Conservation (phyloP, 1,140 invertebrate genomes). For the Atta texana region DNA sequence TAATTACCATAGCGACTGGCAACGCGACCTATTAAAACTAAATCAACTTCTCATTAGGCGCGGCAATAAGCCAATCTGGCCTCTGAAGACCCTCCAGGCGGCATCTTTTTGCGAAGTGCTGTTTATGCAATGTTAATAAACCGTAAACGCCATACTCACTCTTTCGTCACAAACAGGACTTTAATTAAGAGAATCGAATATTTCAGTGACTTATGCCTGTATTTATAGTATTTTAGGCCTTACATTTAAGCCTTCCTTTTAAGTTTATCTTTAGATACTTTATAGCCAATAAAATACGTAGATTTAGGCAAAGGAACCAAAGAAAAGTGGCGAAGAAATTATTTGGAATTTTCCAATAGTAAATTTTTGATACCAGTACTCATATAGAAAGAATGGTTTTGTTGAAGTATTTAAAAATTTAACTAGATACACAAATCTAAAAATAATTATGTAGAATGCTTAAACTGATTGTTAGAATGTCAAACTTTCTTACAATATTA, state of each 20-base stretch:
- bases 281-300: no score
- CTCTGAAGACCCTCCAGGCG: slow-evolving; percentile 8
- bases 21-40: slow-evolving; percentile 70
- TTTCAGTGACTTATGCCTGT: neutral
- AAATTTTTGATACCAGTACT: neutral
- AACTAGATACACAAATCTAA: no score
- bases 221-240: no score
- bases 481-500: no score
- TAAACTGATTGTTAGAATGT: no score
- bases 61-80: slow-evolving; percentile 35
- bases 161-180: neutral
- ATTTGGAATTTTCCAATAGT: neutral
- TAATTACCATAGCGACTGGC: slow-evolving; percentile 35
- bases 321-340: neutral
- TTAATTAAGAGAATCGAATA: slow-evolving; percentile 44
- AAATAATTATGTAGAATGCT: no score
- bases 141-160: neutral
- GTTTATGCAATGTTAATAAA: slow-evolving; percentile 30
- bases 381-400: no score
- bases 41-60: slow-evolving; percentile 71
- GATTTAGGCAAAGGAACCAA: neutral
- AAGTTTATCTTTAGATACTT: no score
- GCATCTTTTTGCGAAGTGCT: slow-evolving; percentile 18
- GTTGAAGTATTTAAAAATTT: neutral
- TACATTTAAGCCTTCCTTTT: no score